Conservation (phyloP, 2,113 vertebrate genomes). For the Echinops telfairi region DNA sequence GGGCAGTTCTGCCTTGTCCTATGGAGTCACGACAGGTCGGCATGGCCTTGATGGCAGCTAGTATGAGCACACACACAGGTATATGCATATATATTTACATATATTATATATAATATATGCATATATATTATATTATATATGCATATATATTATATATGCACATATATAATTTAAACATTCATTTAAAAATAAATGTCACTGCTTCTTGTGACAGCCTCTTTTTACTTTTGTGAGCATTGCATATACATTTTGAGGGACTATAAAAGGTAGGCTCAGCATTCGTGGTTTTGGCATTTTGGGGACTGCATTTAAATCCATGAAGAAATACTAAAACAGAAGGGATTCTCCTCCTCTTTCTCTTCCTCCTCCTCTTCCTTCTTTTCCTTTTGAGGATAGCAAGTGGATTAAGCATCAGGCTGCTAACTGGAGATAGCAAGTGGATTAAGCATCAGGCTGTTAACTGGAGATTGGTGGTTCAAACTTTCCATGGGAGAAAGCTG, state of each 20-base stretch:
- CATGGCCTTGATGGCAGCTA: too few species aligned
- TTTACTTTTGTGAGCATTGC: background rate
- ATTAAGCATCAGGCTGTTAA: too few species aligned
- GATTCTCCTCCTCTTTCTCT: background rate
- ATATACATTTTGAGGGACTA: background rate
- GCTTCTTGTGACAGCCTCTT: background rate
- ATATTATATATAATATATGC: too few species aligned
- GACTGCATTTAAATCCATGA: background rate
- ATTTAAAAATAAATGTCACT: background rate
- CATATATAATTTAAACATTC: background rate
- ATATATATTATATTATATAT: too few species aligned
- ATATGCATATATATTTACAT: too few species aligned
- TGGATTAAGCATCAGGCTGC: too few species aligned
- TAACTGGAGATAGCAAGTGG: too few species aligned
- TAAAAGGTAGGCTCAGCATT: background rate
- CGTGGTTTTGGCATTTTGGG: background rate
- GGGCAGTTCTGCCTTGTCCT: background rate
- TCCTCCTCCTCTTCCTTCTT: background rate
- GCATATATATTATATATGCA: background rate
- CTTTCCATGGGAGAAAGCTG: too few species aligned
- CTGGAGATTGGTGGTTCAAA: too few species aligned
- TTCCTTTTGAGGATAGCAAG: too few species aligned
- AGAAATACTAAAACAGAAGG: constrained; percentile 34
- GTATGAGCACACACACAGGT: too few species aligned
- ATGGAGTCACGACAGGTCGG: too few species aligned